Evolutionary conservation across 35 echinoderm and acorn worm species (phyloP).

Genomic region (Holothuria glaberrima): DNA sequence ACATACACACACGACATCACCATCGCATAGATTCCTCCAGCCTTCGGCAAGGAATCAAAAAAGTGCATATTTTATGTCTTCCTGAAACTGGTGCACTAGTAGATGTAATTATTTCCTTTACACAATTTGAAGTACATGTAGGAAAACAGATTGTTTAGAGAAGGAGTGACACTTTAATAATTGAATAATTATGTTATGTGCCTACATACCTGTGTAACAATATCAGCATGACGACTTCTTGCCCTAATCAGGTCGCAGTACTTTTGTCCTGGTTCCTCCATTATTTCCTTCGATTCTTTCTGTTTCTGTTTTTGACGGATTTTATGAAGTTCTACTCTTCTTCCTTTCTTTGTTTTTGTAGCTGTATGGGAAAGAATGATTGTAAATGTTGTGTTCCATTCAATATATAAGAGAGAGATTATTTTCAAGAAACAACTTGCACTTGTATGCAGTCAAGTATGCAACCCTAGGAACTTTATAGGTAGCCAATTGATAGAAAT

Average conservation of each 20-base stretch:
- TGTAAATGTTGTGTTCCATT: too few species aligned
- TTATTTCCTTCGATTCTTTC: constrained; percentile 56
- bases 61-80: too few species aligned
- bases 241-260: constrained; percentile 87
- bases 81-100: too few species aligned
- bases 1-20: too few species aligned
- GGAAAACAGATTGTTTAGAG: neutral
- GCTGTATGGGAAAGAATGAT: constrained; percentile 20
- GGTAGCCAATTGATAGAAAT: too few species aligned
- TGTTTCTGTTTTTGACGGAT: constrained; percentile 60
- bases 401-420: too few species aligned
- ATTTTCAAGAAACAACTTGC: too few species aligned
- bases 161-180: neutral
- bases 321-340: constrained; percentile 86
- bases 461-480: too few species aligned
- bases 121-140: neutral
- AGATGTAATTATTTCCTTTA: neutral
- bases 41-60: too few species aligned
- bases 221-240: constrained; percentile 86
- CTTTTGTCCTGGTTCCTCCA: constrained; percentile 73
- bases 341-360: constrained; percentile 66
- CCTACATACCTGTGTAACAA: constrained; percentile 78
- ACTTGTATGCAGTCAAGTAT: too few species aligned
- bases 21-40: too few species aligned
- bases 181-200: too few species aligned